Conservation (phyloP, 2,888 invertebrate species). For the Acleris cristana region DNA sequence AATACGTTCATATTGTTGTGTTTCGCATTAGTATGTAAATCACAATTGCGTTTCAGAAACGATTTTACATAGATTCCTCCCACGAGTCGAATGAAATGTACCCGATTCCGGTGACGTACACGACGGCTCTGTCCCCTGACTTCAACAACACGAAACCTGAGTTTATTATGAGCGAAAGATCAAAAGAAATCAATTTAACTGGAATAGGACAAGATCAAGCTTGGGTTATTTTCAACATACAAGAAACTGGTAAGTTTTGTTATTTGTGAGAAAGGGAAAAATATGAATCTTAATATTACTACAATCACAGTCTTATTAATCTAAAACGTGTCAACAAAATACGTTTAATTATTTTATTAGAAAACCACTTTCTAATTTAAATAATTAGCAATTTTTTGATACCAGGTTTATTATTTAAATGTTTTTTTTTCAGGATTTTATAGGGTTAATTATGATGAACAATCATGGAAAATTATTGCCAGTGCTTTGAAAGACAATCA, state of each 20-base stretch:
- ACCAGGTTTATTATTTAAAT: no score
- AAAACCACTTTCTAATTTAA: no score
- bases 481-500: conserved; percentile 67
- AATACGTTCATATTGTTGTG: no score
- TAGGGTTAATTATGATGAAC: conserved; percentile 86
- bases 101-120: conserved; percentile 73
- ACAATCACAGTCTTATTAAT: no score
- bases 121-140: conserved; percentile 56
- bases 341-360: no score
- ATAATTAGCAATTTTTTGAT: neutral
- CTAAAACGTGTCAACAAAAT: no score
- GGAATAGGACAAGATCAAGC: conserved; percentile 58
- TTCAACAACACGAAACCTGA: conserved; percentile 65
- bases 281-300: no score
- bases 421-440: conserved; percentile 81
- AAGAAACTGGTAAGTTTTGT: conserved; percentile 78
- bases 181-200: conserved; percentile 50
- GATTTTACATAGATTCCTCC: conserved; percentile 64
- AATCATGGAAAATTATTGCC: conserved; percentile 79
- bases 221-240: conserved; percentile 85
- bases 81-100: conserved; percentile 64
- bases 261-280: neutral
- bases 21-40: neutral
- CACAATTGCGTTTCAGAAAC: conserved; percentile 58
- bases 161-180: conserved; percentile 62